phyloP scores from a whole-genome alignment of 35 echinoderm and acorn worm species.

The Acanthaster planci region DNA sequence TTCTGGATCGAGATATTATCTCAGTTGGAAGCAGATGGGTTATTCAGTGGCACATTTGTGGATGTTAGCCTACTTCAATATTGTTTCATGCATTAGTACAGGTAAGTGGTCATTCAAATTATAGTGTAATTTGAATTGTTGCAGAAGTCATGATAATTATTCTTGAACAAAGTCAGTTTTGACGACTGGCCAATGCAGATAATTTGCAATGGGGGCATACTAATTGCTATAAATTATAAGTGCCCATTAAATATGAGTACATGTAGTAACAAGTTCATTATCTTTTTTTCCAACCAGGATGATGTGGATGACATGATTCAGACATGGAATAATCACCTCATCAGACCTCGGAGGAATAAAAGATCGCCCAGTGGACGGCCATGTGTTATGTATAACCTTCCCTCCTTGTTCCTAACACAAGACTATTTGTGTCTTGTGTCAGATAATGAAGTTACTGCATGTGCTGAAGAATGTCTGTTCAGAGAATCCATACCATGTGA shows the following conservation, averaged over 20 bases:
- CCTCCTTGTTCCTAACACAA: not conserved
- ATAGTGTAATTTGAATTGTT: not conserved
- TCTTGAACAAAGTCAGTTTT: not conserved
- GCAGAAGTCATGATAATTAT: not conserved
- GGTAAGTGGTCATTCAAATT: not conserved
- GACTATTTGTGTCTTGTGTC: not conserved
- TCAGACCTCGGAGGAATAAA: not conserved
- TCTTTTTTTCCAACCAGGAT: not conserved
- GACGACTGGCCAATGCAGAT: not conserved
- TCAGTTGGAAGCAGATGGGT: not conserved
- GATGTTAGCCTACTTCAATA: not conserved
- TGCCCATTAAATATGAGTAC: not conserved
- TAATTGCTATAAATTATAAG: no score
- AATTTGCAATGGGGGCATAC: not conserved
- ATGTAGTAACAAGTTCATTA: not conserved
- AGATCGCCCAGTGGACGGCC: not conserved
- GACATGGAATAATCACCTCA: not conserved
- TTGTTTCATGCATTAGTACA: not conserved
- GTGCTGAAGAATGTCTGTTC: not conserved
- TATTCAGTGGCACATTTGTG: not conserved
- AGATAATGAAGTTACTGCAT: not conserved
- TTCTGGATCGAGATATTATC: constrained; percentile 69
- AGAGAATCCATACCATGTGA: not conserved
- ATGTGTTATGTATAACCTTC: not conserved
- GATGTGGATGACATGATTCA: not conserved